phyloP scores from a whole-genome alignment of 1,140 invertebrate genomes.

The Dreissena polymorpha region DNA sequence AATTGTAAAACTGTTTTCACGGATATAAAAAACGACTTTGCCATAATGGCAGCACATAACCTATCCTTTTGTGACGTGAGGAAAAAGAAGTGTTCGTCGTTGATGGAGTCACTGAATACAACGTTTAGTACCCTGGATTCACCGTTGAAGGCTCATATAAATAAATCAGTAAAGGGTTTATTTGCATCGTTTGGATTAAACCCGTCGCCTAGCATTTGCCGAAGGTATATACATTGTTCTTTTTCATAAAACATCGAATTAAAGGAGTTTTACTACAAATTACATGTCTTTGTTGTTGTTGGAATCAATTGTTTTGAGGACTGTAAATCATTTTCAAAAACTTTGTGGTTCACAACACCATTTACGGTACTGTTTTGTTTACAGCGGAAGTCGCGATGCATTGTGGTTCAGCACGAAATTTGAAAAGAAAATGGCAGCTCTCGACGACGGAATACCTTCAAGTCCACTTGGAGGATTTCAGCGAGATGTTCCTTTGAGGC shows the following conservation, averaged over 20 bases:
- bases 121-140: slow-evolving; percentile 28
- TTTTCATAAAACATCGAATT: neutral
- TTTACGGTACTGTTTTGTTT: slow-evolving; percentile 44
- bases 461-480: slow-evolving; percentile 42
- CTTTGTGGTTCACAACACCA: neutral
- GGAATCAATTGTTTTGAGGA: neutral
- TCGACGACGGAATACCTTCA: slow-evolving; percentile 36
- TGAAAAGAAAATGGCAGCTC: slow-evolving; percentile 57
- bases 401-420: slow-evolving; percentile 56
- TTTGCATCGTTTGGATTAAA: slow-evolving; percentile 46
- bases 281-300: neutral
- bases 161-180: slow-evolving; percentile 28
- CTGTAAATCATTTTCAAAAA: neutral
- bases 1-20: no score
- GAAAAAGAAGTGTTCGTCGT: slow-evolving; percentile 4
- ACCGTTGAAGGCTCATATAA: slow-evolving; percentile 12
- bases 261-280: neutral
- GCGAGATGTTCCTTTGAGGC: slow-evolving; percentile 36
- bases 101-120: slow-evolving; percentile 2
- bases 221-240: slow-evolving; percentile 30
- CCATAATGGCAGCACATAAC: neutral
- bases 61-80: slow-evolving; percentile 21
- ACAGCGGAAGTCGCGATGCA: slow-evolving; percentile 51
- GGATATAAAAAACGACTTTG: no score
- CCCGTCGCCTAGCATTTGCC: slow-evolving; percentile 17